Evolutionary conservation across 1,140 invertebrate genomes (phyloP).

Genomic region (Cotesia glomerata): DNA sequence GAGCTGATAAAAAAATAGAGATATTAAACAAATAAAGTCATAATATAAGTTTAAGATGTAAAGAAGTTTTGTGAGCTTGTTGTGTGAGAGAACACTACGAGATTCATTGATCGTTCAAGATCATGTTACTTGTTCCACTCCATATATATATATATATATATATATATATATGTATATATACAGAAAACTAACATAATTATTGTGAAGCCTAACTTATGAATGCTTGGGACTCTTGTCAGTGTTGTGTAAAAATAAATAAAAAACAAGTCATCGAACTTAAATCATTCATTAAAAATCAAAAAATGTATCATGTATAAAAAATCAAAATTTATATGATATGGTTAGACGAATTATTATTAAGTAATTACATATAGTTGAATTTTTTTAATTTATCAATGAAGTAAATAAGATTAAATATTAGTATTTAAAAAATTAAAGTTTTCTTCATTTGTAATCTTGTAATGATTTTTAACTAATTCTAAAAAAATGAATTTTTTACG

Average conservation of each 20-base stretch:
- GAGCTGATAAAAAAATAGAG: too few species aligned
- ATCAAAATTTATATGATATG: too few species aligned
- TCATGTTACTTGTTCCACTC: constrained; percentile 16
- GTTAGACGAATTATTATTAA: too few species aligned
- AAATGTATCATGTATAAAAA: too few species aligned
- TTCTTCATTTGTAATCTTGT: too few species aligned
- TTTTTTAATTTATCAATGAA: too few species aligned
- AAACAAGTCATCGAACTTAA: constrained; percentile 7
- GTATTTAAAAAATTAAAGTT: too few species aligned
- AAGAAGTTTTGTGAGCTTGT: not conserved
- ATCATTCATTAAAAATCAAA: too few species aligned
- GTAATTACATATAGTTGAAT: too few species aligned
- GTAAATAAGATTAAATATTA: too few species aligned
- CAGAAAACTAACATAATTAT: constrained; percentile 17
- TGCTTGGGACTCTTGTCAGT: constrained; percentile 8
- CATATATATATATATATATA: not conserved
- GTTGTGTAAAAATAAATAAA: not conserved
- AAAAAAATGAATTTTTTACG: too few species aligned
- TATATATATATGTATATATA: constrained; percentile 10
- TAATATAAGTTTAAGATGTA: not conserved
- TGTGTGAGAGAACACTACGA: not conserved
- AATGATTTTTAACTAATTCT: too few species aligned
- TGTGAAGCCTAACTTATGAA: not conserved
- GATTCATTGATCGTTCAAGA: constrained; percentile 7
- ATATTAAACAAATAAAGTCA: not conserved